A percentile compares a stretch with the other conserved stretches of the same genome.
Evolutionary conservation across 2,113 vertebrate species (phyloP).

Genomic region (Dipodomys stephensi): DNA sequence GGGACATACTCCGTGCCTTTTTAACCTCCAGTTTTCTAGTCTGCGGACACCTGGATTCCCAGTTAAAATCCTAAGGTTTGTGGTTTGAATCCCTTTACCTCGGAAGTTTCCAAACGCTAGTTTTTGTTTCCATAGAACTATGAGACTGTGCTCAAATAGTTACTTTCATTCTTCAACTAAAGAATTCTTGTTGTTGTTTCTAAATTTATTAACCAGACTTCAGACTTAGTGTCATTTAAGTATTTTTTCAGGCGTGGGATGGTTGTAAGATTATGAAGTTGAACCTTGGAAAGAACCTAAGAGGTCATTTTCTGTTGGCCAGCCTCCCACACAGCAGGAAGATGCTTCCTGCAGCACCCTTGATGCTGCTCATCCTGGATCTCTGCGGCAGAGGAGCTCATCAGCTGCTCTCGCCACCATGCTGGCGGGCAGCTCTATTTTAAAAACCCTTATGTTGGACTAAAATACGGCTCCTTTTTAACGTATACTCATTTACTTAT

Average conservation of each 20-base stretch:
- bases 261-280: slow-evolving; percentile 65
- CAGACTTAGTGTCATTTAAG: slow-evolving; percentile 61
- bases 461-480: slow-evolving; percentile 80
- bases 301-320: slow-evolving; percentile 76
- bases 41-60: background rate
- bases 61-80: background rate
- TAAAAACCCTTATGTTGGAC: slow-evolving; percentile 82
- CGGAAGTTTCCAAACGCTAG: slow-evolving; percentile 12
- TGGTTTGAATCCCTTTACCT: background rate
- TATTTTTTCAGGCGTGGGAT: slow-evolving; percentile 58
- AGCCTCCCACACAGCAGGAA: slow-evolving; percentile 71
- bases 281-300: slow-evolving; percentile 67
- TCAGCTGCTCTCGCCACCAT: slow-evolving; percentile 79
- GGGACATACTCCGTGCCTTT: background rate
- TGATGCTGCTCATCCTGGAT: slow-evolving; percentile 78
- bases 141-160: background rate
- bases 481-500: slow-evolving; percentile 81
- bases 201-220: slow-evolving; percentile 44
- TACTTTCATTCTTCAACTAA: background rate
- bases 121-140: slow-evolving; percentile 7
- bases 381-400: slow-evolving; percentile 79
- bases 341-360: slow-evolving; percentile 71
- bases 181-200: background rate
- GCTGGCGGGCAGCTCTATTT: slow-evolving; percentile 83
- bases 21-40: background rate